phyloP scores from a whole-genome alignment of 1,140 invertebrate species.

The Phthorimaea operculella region DNA sequence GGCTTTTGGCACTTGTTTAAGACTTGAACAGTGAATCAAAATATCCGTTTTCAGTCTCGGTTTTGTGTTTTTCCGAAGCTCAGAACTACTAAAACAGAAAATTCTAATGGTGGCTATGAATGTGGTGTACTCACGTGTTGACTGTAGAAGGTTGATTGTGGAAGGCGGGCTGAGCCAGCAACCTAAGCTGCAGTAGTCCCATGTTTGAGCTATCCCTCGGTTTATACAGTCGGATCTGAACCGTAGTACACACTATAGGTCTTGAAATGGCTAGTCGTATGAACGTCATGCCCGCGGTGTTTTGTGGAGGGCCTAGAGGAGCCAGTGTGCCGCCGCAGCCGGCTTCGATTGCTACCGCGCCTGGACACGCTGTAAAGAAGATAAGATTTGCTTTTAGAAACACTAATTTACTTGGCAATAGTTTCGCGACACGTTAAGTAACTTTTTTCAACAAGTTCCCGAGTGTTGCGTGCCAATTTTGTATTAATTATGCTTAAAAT shows the following conservation, averaged over 20 bases:
- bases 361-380: conserved; percentile 78
- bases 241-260: conserved; percentile 79
- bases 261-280: conserved; percentile 84
- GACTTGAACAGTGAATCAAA: too few species aligned
- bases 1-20: too few species aligned
- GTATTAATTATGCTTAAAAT: too few species aligned
- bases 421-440: neutral
- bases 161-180: conserved; percentile 81
- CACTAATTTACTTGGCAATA: neutral
- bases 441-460: too few species aligned
- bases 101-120: too few species aligned
- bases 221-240: conserved; percentile 77
- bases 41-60: too few species aligned
- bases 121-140: neutral
- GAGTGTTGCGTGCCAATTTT: too few species aligned
- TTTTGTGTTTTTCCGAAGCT: too few species aligned
- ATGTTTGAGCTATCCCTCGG: conserved; percentile 89
- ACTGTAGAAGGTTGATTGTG: conserved; percentile 8
- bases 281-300: conserved; percentile 86
- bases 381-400: conserved; percentile 1
- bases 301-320: conserved; percentile 69
- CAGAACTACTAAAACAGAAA: too few species aligned
- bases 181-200: conserved; percentile 86
- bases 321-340: conserved; percentile 66
- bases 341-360: conserved; percentile 87